Conservation (phyloP, 2,797 vertebrate species). For the Cephalopachus bancanus region DNA sequence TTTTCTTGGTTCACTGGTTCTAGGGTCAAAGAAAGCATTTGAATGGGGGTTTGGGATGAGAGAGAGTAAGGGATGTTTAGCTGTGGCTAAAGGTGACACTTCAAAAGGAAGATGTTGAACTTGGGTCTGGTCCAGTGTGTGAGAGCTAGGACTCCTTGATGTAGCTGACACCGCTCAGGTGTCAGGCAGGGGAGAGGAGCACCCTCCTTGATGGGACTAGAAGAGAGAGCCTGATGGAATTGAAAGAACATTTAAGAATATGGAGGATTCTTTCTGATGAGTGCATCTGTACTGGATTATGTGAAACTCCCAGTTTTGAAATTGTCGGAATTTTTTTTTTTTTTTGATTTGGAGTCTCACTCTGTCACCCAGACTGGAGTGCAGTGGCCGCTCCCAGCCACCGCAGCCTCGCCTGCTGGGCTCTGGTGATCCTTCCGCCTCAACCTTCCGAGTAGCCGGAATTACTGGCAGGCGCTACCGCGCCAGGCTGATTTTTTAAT, state of each 20-base stretch:
- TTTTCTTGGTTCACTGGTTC: slow-evolving; percentile 53
- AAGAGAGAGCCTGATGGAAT: neutral
- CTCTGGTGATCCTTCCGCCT: no score
- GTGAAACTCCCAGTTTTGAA: neutral
- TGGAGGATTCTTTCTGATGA: neutral
- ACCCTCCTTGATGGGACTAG: neutral
- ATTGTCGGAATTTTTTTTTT: neutral
- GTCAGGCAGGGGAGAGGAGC: neutral
- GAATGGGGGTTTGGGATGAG: neutral
- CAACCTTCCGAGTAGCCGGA: no score
- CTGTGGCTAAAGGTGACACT: neutral
- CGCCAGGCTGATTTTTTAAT: no score
- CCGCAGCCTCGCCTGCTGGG: no score
- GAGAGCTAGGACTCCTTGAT: neutral
- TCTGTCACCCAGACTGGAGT: no score
- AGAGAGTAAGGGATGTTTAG: slow-evolving; percentile 44
- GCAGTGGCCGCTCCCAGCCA: no score
- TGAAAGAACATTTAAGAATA: neutral
- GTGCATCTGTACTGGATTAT: neutral
- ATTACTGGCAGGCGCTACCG: no score
- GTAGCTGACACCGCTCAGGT: neutral
- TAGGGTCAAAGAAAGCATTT: neutral
- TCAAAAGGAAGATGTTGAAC: neutral
- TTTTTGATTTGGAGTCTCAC: no score
- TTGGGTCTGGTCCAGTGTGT: neutral